A percentile compares a stretch with the other conserved stretches of the same genome.
Conservation (phyloP, 2,797 vertebrate species). For the Sebastes ruberrimus region DNA sequence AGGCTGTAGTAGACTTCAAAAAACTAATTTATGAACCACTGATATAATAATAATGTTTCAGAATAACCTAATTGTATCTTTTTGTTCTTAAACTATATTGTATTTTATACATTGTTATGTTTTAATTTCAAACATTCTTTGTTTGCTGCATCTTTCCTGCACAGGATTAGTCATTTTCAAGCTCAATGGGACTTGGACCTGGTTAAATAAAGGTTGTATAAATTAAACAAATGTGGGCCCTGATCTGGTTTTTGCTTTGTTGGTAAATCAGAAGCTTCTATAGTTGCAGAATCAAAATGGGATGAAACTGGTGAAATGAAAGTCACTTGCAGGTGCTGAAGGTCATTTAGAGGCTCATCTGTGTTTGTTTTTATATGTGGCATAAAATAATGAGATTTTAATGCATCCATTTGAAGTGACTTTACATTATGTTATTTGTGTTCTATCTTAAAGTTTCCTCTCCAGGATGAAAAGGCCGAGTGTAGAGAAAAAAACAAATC, state of each 20-base stretch:
- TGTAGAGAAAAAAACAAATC: not conserved
- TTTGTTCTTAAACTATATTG: not conserved
- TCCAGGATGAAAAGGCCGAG: not conserved
- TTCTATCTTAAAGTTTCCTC: not conserved
- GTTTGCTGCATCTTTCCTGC: not conserved
- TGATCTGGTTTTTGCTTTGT: not conserved
- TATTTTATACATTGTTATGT: not conserved
- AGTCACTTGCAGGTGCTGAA: not conserved
- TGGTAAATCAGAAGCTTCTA: not conserved
- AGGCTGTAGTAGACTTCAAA: not conserved
- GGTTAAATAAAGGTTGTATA: not conserved
- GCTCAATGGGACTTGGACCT: not conserved
- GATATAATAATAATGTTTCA: not conserved
- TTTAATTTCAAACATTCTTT: not conserved
- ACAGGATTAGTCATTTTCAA: not conserved
- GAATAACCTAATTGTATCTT: not conserved
- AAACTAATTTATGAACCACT: not conserved
- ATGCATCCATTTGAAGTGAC: not conserved
- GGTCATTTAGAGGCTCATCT: not conserved
- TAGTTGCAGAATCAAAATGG: not conserved
- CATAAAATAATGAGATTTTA: not conserved
- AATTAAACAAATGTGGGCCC: not conserved
- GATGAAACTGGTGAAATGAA: not conserved
- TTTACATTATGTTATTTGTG: not conserved
- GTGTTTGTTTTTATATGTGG: not conserved